These are phyloP conservation scores for Caloenas nicobarica DNA, from an alignment of 2,113 vertebrate genomes.

Conservation along the genomic window DNA sequence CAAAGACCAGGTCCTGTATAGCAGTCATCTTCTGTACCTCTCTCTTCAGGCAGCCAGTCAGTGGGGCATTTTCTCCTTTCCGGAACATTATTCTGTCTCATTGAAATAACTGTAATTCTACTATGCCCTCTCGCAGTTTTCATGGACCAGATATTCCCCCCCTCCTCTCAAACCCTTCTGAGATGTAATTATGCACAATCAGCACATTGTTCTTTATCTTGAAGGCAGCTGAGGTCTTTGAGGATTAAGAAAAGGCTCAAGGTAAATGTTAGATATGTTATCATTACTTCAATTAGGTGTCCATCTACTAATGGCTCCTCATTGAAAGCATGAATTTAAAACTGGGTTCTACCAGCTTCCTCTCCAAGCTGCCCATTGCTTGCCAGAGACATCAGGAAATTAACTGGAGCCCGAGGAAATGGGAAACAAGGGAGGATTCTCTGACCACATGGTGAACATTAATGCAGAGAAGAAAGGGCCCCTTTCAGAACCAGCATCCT, in stretches of 20 bases:
- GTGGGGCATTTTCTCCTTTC: neutral
- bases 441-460: neutral
- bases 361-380: neutral
- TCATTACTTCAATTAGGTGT: conserved; percentile 5
- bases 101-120: neutral
- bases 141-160: neutral
- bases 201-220: neutral
- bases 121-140: neutral
- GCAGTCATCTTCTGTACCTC: neutral
- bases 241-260: conserved; percentile 17
- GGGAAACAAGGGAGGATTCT: neutral
- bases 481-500: neutral
- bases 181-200: neutral
- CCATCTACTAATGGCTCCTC: neutral
- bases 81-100: neutral
- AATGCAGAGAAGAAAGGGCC: neutral
- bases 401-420: neutral
- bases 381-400: neutral
- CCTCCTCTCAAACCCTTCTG: neutral
- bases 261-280: conserved; percentile 1
- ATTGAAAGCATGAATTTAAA: neutral
- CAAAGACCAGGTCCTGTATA: neutral
- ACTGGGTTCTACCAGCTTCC: neutral
- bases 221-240: neutral
- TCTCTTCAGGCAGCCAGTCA: neutral